Percentiles rank a stretch among this genome's conserved stretches.
These are phyloP conservation scores for Ganaspis brasiliensis DNA, from an alignment of 2,888 invertebrate genomes.

Conservation along the genomic window DNA sequence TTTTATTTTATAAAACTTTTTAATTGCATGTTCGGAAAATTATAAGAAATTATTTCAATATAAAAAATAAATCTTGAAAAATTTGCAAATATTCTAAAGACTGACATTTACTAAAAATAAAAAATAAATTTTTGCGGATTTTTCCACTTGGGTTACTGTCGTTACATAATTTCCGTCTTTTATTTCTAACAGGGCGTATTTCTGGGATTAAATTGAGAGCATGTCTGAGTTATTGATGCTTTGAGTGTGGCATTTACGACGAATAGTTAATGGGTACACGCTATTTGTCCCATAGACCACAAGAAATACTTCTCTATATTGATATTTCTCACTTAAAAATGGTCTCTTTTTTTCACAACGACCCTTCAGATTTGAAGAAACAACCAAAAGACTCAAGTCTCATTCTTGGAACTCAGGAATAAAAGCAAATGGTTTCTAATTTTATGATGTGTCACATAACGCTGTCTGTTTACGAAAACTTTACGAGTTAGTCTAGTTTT, in stretches of 20 bases:
- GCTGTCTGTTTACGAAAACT: neutral
- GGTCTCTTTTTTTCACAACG: neutral
- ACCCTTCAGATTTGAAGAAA: neutral
- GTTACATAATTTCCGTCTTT: neutral
- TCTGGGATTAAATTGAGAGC: neutral
- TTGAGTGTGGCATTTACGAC: neutral
- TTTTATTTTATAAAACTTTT: too few species aligned
- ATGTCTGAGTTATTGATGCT: neutral
- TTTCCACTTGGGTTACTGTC: too few species aligned
- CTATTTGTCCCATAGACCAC: slow-evolving; percentile 3
- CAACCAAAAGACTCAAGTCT: neutral
- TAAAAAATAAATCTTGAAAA: too few species aligned
- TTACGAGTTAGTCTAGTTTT: slow-evolving; percentile 13
- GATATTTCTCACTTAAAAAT: neutral
- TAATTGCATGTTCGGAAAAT: too few species aligned
- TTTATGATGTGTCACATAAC: slow-evolving; percentile 4
- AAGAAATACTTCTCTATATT: slow-evolving; percentile 1
- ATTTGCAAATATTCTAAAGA: too few species aligned
- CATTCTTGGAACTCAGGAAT: slow-evolving; percentile 15
- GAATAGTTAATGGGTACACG: neutral
- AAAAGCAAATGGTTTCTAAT: slow-evolving; percentile 4
- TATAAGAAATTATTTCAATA: too few species aligned
- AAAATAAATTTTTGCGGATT: too few species aligned
- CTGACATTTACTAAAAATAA: too few species aligned
- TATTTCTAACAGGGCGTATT: neutral